These are phyloP conservation scores for Porites rus DNA, from an alignment of 92 coral and sea anemone species.

Conservation along the genomic window DNA sequence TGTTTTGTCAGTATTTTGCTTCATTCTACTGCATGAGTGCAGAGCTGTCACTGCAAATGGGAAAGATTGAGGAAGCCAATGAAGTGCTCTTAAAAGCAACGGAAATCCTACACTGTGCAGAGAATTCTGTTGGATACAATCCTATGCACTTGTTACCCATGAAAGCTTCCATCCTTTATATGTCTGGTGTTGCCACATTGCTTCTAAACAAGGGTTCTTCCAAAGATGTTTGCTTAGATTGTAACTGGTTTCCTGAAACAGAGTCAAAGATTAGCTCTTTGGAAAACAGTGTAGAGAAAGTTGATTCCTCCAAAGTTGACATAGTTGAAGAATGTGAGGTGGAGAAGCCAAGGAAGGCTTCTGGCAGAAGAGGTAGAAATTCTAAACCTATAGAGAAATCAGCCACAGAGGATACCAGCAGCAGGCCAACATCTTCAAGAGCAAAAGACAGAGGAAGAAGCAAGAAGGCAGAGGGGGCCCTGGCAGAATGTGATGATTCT, in stretches of 20 bases:
- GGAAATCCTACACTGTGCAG: constrained; percentile 52
- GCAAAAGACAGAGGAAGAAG: constrained; percentile 54
- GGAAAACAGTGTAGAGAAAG: not conserved
- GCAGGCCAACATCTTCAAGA: constrained; percentile 23
- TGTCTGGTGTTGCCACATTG: constrained; percentile 42
- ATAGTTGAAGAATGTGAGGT: constrained; percentile 2
- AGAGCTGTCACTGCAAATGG: constrained; percentile 54
- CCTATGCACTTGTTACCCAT: constrained; percentile 45
- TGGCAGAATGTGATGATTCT: constrained; percentile 1
- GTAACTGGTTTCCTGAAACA: constrained; percentile 13
- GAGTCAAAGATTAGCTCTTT: not conserved
- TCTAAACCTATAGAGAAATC: constrained; percentile 5
- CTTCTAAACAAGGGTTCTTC: not conserved
- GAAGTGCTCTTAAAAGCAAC: constrained; percentile 63
- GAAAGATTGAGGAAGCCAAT: constrained; percentile 60
- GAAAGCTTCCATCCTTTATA: constrained; percentile 59
- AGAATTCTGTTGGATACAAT: constrained; percentile 26
- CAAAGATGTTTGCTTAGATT: constrained; percentile 12
- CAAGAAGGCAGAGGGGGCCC: constrained; percentile 14
- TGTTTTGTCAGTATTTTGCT: constrained; percentile 61
- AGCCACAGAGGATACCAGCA: not conserved
- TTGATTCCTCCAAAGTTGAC: not conserved
- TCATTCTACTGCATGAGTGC: constrained; percentile 58
- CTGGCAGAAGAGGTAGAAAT: not conserved
- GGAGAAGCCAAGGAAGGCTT: constrained; percentile 35